Percentiles rank a stretch among this genome's conserved stretches.
These are phyloP conservation scores for Leptoteleia sp. DNA, from an alignment of 1,140 invertebrate species.

Conservation along the genomic window DNA sequence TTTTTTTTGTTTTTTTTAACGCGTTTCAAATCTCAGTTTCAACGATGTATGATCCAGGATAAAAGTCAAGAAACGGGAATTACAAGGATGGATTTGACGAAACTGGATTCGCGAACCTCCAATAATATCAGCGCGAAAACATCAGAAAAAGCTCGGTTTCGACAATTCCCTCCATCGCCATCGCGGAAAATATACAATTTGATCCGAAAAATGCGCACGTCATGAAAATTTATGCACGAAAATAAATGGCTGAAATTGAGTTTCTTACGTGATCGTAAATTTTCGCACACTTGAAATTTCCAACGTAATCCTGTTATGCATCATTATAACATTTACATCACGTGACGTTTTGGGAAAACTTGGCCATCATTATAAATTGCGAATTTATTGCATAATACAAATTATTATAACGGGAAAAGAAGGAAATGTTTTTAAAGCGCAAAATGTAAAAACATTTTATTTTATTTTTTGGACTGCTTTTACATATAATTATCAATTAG, in stretches of 20 bases:
- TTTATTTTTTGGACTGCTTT: no score
- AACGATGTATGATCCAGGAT: conserved; percentile 19
- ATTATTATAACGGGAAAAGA: no score
- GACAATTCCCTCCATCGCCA: conserved; percentile 26
- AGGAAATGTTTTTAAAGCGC: no score
- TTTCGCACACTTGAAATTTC: not conserved
- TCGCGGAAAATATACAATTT: conserved; percentile 16
- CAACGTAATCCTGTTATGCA: not conserved
- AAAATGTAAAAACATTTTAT: no score
- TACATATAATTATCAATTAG: no score
- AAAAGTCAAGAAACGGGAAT: conserved; percentile 31
- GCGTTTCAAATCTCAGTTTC: no score
- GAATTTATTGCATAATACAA: no score
- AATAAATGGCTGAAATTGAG: conserved; percentile 15
- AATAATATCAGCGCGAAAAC: conserved; percentile 19
- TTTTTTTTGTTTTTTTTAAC: no score
- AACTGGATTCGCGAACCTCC: conserved; percentile 43
- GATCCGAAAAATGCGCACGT: conserved; percentile 4
- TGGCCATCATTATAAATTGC: no score
- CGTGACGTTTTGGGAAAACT: not conserved
- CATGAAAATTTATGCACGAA: conserved; percentile 24
- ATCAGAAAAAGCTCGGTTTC: conserved; percentile 25
- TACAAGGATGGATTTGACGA: conserved; percentile 36
- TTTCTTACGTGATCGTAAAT: conserved; percentile 11
- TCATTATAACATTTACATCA: not conserved